Evolutionary conservation across 2,113 vertebrate genomes (phyloP), one percentile per base, ranked within the genome.

Genomic region (Castor canadensis): DNA sequence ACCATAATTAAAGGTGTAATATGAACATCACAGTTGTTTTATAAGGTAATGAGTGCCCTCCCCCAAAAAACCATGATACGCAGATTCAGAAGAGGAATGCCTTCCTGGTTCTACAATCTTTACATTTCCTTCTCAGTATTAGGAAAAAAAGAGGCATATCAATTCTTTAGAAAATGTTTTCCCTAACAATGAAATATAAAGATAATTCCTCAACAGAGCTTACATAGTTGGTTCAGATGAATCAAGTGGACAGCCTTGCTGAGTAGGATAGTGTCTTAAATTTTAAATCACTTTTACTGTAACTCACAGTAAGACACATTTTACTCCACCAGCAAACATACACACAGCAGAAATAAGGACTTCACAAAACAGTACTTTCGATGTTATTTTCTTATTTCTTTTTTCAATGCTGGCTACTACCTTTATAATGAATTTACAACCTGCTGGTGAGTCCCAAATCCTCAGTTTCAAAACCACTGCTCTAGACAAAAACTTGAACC

Each of bases 201-300:
- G 56, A 80, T 8, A 87, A 81, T 62, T 90, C 45, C 93, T 77
- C 93, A 62, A 49, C 43, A 67, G 10, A 75, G 43, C 71, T 95
- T 52, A 93, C 94, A 80, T 12, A 95, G 17, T 24, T 95, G 28
- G 5, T 71, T 95, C 40, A 52, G 12, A 96, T 32, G 45, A 90
- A 77, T 81, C 32, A 90, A 56, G 66, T 24, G 38, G 8, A 47
- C 22, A 35, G 60, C 85, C 72, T 2, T 83, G 12, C 43, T 85
- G 82, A 67, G 28, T 52, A 87, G 10, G 32, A 20, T 40, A 90
- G 60, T 52, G 26, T 62, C 13, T 83, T 86, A 56, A 43, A 72
- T 64, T 30, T 90, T n/a, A 86, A 95, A 91, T 2, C 9, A 92
- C 79, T 54, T 87, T 47, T 30, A 91, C 38, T 40, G 24, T 64